phyloP scores from a whole-genome alignment of 2,113 vertebrate genomes.

The Callospermophilus lateralis region DNA sequence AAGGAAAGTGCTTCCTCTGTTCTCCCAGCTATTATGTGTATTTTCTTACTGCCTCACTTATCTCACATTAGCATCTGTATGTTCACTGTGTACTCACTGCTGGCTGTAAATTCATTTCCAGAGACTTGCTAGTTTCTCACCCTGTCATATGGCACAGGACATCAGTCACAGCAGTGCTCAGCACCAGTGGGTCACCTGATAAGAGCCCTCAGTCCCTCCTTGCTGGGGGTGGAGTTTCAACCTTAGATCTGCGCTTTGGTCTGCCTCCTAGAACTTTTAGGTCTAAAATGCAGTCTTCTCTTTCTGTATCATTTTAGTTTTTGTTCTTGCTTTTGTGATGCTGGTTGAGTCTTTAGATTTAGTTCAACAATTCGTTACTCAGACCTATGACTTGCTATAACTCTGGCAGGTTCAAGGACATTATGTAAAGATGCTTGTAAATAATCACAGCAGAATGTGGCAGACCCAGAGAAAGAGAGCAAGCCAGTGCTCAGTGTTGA shows the following conservation, averaged over 20 bases:
- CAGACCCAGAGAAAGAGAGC: too few relatives aligned
- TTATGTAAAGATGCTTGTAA: not conserved
- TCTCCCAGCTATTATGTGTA: not conserved
- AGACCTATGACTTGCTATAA: not conserved
- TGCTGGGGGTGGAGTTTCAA: rapidly evolving
- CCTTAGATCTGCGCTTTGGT: not conserved
- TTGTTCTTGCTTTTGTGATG: not conserved
- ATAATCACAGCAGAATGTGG: not conserved
- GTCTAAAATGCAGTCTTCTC: not conserved
- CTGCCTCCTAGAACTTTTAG: not conserved
- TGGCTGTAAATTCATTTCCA: not conserved
- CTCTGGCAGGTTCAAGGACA: not conserved
- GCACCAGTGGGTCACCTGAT: too few relatives aligned
- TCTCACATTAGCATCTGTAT: not conserved
- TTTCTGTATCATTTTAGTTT: not conserved
- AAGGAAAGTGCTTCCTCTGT: not conserved
- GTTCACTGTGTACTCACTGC: not conserved
- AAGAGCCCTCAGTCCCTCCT: too few relatives aligned
- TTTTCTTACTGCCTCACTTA: not conserved
- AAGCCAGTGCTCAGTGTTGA: not conserved
- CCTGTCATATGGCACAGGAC: rapidly evolving
- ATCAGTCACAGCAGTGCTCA: too few relatives aligned
- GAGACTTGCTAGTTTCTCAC: not conserved
- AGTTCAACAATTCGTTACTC: not conserved
- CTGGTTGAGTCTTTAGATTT: not conserved